These are phyloP conservation scores for Drosophila nebulosa DNA, from an alignment of 1,140 invertebrate species.

Conservation along the genomic window DNA sequence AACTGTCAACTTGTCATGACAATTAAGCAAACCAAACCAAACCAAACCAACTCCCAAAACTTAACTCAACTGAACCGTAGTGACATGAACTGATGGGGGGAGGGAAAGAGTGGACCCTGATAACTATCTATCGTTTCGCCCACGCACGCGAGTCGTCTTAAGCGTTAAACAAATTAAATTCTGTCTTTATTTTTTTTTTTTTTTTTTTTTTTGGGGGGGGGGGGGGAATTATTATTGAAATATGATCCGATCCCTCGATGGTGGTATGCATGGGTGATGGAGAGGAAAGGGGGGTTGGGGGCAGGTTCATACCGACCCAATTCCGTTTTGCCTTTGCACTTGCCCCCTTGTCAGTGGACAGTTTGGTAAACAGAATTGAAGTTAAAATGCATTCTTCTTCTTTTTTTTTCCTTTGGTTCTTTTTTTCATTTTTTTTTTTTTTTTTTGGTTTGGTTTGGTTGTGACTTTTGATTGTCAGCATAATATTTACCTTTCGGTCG, in stretches of 20 bases:
- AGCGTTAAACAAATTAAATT: slow-evolving; percentile 65
- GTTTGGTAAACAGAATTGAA: slow-evolving; percentile 38
- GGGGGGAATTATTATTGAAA: slow-evolving; percentile 65
- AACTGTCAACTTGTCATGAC: slow-evolving; percentile 77
- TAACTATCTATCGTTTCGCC: slow-evolving; percentile 51
- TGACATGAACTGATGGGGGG: background rate
- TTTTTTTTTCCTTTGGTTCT: background rate
- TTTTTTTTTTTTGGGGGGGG: too few species aligned
- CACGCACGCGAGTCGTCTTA: slow-evolving; percentile 43
- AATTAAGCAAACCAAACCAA: slow-evolving; percentile 54
- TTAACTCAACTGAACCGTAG: background rate
- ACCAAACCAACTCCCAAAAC: background rate
- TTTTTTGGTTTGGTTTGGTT: slow-evolving; percentile 23
- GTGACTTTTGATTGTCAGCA: slow-evolving; percentile 11
- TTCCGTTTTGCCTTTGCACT: slow-evolving; percentile 48
- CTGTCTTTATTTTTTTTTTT: background rate
- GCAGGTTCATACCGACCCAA: slow-evolving; percentile 43
- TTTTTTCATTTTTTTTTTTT: background rate
- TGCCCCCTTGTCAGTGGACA: slow-evolving; percentile 27
- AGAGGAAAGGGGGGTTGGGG: background rate
- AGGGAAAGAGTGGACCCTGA: too few species aligned
- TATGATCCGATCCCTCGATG: slow-evolving; percentile 44
- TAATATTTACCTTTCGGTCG: slow-evolving; percentile 19
- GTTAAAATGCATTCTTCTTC: background rate
- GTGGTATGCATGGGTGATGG: too few species aligned